Base-by-base conservation (phyloP, 2,797 vertebrate genomes). In the Leptatherina wallacei region DNA sequence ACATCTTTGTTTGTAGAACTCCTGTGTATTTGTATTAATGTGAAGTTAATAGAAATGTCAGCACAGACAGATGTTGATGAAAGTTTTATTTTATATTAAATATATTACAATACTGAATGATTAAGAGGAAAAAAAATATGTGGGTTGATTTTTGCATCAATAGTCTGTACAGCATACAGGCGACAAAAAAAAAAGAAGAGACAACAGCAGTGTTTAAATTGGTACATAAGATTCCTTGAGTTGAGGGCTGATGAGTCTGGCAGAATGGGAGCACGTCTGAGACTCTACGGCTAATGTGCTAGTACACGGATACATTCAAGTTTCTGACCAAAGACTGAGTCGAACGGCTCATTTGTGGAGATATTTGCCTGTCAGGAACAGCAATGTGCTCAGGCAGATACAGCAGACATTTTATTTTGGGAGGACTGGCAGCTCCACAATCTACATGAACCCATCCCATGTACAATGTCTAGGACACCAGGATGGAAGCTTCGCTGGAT, bases 31-130 rank as follows among this genome's bases (percentile, higher is more conserved):
- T 49, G 47, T 22, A 49, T 22, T 49, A 6, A 14, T 22, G 47
- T 49, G 47, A 22, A n/a, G 18, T 8, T 22, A 22, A 54, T 54
- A 82, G 35, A 84, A 80, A 81, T 29, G 29, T 35, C 62, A 64
- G 13, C 49, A 55, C 12, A 80, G 38, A 78, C 80, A 59, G 47
- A 65, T 47, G 72, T 94, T 79, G 91, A 94, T 92, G 91, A 94
- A 95, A 94, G 93, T 89, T 95, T 95, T 94, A 95, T 94, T 95
- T 95, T 94, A 91, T 95, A 95, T 94, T 95, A 95, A 95, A 95
- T 95, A 95, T 95, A 94, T 95, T 95, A 95, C 95, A 95, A 95
- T 95, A 95, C 93, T 94, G 91, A 95, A 94, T 93, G 88, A 93
- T 92, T 90, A 94, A 85, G 83, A 92, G 82, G 85, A n/a, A 82